A percentile compares a stretch with the other conserved stretches of the same genome.
These are phyloP conservation scores for Wasmannia auropunctata DNA, from an alignment of 1,140 invertebrate species.

Conservation along the genomic window DNA sequence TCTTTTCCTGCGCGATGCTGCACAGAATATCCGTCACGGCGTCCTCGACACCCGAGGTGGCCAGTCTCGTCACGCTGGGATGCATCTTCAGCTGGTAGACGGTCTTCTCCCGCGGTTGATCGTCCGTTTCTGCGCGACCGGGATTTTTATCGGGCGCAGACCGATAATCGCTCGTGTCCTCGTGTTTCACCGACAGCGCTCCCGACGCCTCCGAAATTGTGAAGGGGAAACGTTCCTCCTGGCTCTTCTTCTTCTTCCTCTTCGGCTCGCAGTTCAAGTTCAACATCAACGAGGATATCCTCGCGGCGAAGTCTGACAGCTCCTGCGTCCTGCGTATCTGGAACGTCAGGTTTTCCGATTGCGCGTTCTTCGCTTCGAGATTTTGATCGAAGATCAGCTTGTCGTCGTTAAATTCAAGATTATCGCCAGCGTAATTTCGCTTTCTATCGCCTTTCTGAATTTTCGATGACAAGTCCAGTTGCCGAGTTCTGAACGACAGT, in stretches of 20 bases:
- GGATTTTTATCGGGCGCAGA: not conserved
- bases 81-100: constrained; percentile 57
- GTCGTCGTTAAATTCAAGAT: not conserved
- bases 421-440: not conserved
- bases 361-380: constrained; percentile 43
- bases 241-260: constrained; percentile 66
- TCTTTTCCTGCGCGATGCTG: constrained; percentile 45
- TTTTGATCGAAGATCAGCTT: not conserved
- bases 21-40: constrained; percentile 66
- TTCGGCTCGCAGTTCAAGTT: constrained; percentile 62
- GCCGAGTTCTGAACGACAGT: not conserved
- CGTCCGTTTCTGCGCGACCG: not conserved
- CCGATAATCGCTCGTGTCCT: constrained; percentile 9
- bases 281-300: constrained; percentile 62
- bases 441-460: not conserved
- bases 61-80: constrained; percentile 72
- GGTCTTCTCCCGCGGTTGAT: constrained; percentile 2
- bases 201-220: constrained; percentile 73
- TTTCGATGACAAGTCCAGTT: not conserved
- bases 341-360: constrained; percentile 59
- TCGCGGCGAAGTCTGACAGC: not conserved
- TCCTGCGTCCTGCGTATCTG: constrained; percentile 45
- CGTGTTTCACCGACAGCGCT: constrained; percentile 42
- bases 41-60: constrained; percentile 55
- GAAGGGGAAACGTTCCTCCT: constrained; percentile 77